These are phyloP conservation scores for Helarctos malayanus DNA, from an alignment of 2,797 vertebrate genomes.

Conservation along the genomic window DNA sequence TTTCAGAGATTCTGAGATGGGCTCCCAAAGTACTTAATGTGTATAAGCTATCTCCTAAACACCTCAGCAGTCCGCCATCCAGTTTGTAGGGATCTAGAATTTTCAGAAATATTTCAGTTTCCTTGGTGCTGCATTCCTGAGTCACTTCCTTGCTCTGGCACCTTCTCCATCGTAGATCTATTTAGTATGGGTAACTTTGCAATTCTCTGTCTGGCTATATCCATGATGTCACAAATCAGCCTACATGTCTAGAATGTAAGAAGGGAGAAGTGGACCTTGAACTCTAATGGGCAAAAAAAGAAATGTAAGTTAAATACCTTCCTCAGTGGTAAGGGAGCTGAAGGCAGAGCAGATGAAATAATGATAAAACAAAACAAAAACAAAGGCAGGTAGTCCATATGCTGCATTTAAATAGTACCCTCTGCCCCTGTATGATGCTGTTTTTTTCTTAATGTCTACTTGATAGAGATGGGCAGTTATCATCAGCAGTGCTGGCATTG, in stretches of 20 bases:
- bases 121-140: conserved; percentile 17
- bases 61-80: background rate
- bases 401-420: conserved; percentile 3
- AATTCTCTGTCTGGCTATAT: conserved; percentile 50
- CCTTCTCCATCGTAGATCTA: background rate
- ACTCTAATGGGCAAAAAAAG: background rate
- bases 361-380: conserved; percentile 31
- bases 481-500: background rate
- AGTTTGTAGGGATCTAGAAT: conserved; percentile 34
- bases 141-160: conserved; percentile 39
- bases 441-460: background rate
- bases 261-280: conserved; percentile 36
- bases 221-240: conserved; percentile 60
- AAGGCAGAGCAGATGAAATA: background rate
- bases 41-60: background rate
- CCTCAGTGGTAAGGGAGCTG: background rate
- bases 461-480: conserved; percentile 24
- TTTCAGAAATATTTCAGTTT: conserved; percentile 49
- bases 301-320: conserved; percentile 58
- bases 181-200: conserved; percentile 50
- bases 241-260: conserved; percentile 42
- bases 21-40: background rate
- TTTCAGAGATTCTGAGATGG: background rate
- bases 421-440: background rate
- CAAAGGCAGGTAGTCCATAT: conserved; percentile 14